Percentiles rank a stretch among this genome's conserved stretches.
These are phyloP conservation scores for Drosophila barbarae DNA, from an alignment of 2,888 invertebrate species.

Conservation along the genomic window DNA sequence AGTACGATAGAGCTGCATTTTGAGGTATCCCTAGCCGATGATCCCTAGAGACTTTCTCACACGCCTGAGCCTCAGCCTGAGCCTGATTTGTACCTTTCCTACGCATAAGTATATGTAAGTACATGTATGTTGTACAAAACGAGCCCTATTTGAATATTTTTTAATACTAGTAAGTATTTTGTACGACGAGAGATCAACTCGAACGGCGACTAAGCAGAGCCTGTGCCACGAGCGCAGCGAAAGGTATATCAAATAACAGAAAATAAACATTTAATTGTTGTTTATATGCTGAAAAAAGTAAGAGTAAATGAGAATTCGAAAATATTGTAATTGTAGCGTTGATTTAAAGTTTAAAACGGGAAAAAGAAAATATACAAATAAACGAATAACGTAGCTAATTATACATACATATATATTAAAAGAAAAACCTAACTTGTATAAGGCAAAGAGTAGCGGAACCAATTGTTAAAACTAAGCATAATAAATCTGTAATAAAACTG, in stretches of 20 bases:
- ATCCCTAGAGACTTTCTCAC: slow-evolving; percentile 66
- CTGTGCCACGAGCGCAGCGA: not conserved
- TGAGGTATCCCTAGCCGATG: slow-evolving; percentile 40
- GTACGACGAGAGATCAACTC: slow-evolving; percentile 54
- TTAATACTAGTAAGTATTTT: slow-evolving; percentile 64
- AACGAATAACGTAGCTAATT: slow-evolving; percentile 61
- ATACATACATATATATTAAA: slow-evolving; percentile 43
- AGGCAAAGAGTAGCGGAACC: slow-evolving; percentile 73
- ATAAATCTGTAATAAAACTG: slow-evolving; percentile 44
- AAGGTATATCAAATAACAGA: slow-evolving; percentile 55
- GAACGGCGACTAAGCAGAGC: slow-evolving; percentile 55
- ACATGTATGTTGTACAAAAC: slow-evolving; percentile 54
- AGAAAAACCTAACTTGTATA: slow-evolving; percentile 51
- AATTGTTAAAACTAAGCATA: slow-evolving; percentile 74
- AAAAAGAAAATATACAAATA: slow-evolving; percentile 47
- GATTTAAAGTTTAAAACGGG: slow-evolving; percentile 60
- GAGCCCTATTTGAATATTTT: slow-evolving; percentile 66
- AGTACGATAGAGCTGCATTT: slow-evolving; percentile 58
- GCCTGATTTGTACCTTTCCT: slow-evolving; percentile 78
- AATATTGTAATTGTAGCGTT: slow-evolving; percentile 62
- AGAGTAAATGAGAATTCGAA: slow-evolving; percentile 44
- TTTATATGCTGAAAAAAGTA: slow-evolving; percentile 66
- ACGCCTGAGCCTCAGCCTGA: slow-evolving; percentile 69
- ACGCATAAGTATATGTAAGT: slow-evolving; percentile 60
- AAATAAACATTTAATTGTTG: slow-evolving; percentile 59